Evolutionary conservation across 2,113 vertebrate genomes (phyloP).

Genomic region (Nerophis ophidion): DNA sequence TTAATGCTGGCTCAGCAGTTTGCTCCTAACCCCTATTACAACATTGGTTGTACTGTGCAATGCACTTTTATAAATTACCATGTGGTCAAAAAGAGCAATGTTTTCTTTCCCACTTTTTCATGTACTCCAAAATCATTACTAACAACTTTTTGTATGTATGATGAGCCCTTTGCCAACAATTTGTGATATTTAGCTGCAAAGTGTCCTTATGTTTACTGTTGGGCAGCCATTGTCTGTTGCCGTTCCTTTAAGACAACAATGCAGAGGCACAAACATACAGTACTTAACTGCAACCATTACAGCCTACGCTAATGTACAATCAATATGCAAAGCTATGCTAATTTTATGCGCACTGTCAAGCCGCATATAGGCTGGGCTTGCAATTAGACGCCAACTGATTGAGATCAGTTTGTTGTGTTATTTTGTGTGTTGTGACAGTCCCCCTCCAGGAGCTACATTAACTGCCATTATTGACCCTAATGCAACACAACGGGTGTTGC

Average conservation of each 20-base stretch:
- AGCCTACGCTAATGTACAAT: conserved; percentile 52
- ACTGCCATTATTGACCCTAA: conserved; percentile 62
- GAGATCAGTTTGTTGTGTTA: conserved; percentile 65
- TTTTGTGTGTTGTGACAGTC: conserved; percentile 56
- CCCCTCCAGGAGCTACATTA: conserved; percentile 45
- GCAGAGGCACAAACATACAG: background rate
- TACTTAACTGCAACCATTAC: conserved; percentile 32
- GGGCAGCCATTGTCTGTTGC: background rate
- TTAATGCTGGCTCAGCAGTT: too few species aligned
- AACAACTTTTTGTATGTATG: too few species aligned
- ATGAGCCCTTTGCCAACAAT: too few species aligned
- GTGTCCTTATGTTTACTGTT: background rate
- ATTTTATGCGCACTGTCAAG: conserved; percentile 66
- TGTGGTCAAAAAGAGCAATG: too few species aligned
- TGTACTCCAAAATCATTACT: too few species aligned
- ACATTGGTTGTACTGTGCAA: too few species aligned
- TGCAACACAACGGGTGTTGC: conserved; percentile 48
- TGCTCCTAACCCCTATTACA: too few species aligned
- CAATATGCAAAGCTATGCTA: conserved; percentile 64
- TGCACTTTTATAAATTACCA: too few species aligned
- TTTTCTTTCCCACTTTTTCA: too few species aligned
- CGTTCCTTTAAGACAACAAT: conserved; percentile 36
- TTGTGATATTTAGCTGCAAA: too few species aligned
- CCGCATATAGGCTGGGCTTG: conserved; percentile 50
- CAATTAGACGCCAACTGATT: conserved; percentile 68